Evolutionary conservation across 2,113 vertebrate species (phyloP).

Genomic region (Xiphias gladius): DNA sequence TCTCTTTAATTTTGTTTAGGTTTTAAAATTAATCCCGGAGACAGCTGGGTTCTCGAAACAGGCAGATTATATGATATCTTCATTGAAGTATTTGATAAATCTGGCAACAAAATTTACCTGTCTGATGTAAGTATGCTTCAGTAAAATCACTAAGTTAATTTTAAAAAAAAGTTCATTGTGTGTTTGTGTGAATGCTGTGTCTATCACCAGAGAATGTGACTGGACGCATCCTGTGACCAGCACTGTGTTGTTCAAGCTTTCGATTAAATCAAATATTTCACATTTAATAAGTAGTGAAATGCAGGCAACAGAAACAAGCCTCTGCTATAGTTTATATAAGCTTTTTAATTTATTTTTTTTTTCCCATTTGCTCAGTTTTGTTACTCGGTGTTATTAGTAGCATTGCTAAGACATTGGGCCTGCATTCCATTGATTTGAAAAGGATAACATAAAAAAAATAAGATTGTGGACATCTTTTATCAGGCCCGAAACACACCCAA

Average conservation of each 20-base stretch:
- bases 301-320: not conserved
- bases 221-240: not conserved
- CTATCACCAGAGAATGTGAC: not conserved
- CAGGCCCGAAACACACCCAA: not conserved
- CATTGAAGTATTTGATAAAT: conserved; percentile 94
- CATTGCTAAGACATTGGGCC: not conserved
- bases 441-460: not conserved
- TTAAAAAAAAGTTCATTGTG: not conserved
- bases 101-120: conserved; percentile 91
- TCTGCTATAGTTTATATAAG: not conserved
- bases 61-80: conserved; percentile 89
- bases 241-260: not conserved
- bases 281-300: not conserved
- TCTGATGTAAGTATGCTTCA: conserved; percentile 90
- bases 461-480: not conserved
- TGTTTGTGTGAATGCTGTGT: not conserved
- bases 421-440: not conserved
- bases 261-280: conserved; percentile 1
- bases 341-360: not conserved
- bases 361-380: not conserved
- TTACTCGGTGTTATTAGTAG: not conserved
- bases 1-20: conserved; percentile 77
- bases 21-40: conserved; percentile 92
- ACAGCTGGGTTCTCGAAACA: conserved; percentile 94
- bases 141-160: not conserved